phyloP scores from a whole-genome alignment of 2,113 vertebrate species.

The Pterocles gutturalis region DNA sequence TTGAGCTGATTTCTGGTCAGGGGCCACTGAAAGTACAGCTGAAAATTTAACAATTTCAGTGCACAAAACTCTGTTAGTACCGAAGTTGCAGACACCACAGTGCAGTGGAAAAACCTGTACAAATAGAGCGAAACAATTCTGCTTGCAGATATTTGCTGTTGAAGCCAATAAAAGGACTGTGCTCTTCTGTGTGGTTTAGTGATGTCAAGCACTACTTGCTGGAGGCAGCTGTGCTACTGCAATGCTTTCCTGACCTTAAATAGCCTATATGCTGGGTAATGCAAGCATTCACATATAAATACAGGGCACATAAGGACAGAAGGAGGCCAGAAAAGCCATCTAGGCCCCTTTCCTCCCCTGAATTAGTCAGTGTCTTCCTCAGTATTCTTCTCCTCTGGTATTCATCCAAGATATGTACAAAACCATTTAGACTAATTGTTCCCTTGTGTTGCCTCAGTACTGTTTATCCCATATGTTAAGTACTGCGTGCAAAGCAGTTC shows the following conservation, averaged over 20 bases:
- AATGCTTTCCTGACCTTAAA: constrained; percentile 57
- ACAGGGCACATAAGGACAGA: constrained; percentile 77
- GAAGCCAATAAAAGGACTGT: constrained; percentile 56
- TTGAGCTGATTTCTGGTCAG: neutral
- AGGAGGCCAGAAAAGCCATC: constrained; percentile 62
- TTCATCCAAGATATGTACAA: constrained; percentile 76
- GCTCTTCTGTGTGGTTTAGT: constrained; percentile 56
- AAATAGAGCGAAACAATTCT: constrained; percentile 65
- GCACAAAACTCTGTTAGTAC: neutral
- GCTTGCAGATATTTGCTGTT: constrained; percentile 52
- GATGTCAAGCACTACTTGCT: constrained; percentile 66
- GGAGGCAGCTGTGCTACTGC: constrained; percentile 50
- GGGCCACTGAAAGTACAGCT: neutral
- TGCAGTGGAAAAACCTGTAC: constrained; percentile 54
- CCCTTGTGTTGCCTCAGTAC: constrained; percentile 74
- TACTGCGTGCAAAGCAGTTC: constrained; percentile 63
- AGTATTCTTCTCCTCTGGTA: constrained; percentile 71
- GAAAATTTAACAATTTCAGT: neutral
- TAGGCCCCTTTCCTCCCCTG: constrained; percentile 57
- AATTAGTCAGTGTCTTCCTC: constrained; percentile 76
- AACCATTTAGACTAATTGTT: constrained; percentile 77
- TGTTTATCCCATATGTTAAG: constrained; percentile 80
- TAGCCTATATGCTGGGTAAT: constrained; percentile 64
- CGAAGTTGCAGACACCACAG: neutral
- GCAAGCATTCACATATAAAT: constrained; percentile 66